phyloP scores from a whole-genome alignment of 2,888 invertebrate species.

The Limnephilus lunatus region DNA sequence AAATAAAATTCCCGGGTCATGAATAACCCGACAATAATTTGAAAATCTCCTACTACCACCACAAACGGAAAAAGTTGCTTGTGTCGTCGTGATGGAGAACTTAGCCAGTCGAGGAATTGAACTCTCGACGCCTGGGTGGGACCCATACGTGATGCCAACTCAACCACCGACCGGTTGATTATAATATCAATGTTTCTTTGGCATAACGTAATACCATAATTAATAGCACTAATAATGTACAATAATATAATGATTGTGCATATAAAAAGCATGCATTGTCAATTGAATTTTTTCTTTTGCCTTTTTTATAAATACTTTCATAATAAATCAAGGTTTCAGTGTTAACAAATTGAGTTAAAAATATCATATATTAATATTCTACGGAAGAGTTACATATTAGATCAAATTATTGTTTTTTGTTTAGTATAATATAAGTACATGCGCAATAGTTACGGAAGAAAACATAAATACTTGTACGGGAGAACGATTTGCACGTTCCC shows the following conservation, averaged over 20 bases:
- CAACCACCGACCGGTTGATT: neutral
- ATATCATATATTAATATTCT: neutral
- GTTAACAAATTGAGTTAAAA: neutral
- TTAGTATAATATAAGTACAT: slow-evolving; percentile 11
- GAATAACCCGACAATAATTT: no score
- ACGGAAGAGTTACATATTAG: neutral
- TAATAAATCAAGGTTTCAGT: neutral
- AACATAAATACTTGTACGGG: slow-evolving; percentile 46
- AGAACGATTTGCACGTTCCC: slow-evolving; percentile 22
- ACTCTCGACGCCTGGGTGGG: no score
- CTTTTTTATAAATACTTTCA: neutral
- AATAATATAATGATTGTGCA: neutral
- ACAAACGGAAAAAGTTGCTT: no score
- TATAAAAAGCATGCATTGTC: neutral
- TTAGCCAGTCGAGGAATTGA: no score
- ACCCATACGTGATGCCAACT: no score
- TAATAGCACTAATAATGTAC: no score
- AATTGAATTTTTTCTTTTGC: neutral
- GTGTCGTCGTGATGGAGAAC: no score
- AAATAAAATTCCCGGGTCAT: no score
- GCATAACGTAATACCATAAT: no score
- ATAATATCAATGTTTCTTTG: no score
- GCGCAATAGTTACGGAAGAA: slow-evolving; percentile 31
- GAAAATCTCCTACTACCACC: no score
- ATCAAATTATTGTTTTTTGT: neutral